Conservation (phyloP, 2,888 invertebrate genomes). For the Macrophya alboannulata region DNA sequence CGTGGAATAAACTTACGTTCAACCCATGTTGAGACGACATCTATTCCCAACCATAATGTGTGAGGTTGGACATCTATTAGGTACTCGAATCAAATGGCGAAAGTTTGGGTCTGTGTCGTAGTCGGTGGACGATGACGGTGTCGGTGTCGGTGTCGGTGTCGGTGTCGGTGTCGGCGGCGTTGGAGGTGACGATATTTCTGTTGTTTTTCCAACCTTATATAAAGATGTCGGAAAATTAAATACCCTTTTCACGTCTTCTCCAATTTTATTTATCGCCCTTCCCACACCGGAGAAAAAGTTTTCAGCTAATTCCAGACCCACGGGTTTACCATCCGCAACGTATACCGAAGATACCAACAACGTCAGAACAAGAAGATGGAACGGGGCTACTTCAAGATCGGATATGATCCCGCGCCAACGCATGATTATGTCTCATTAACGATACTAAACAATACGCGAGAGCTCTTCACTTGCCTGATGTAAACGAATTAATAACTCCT, state of each 20-base stretch:
- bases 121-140: neutral
- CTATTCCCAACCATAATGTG: constrained; percentile 33
- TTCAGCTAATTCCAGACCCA: neutral
- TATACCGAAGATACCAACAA: neutral
- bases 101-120: constrained; percentile 15
- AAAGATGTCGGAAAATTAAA: neutral
- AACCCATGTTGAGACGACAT: constrained; percentile 29
- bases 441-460: neutral
- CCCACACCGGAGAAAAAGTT: neutral
- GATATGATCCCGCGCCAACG: neutral
- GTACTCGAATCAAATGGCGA: neutral
- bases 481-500: neutral
- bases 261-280: neutral
- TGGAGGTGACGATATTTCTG: neutral
- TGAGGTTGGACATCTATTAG: constrained; percentile 22
- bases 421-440: neutral
- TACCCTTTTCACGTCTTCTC: neutral
- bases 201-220: neutral
- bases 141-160: neutral
- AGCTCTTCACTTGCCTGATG: neutral
- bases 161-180: neutral
- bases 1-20: constrained; percentile 29
- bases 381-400: neutral
- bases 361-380: neutral
- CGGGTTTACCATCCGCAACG: neutral